These are phyloP conservation scores for Coracias cyanogaster DNA, from an alignment of 2,797 vertebrate genomes.

Conservation along the genomic window DNA sequence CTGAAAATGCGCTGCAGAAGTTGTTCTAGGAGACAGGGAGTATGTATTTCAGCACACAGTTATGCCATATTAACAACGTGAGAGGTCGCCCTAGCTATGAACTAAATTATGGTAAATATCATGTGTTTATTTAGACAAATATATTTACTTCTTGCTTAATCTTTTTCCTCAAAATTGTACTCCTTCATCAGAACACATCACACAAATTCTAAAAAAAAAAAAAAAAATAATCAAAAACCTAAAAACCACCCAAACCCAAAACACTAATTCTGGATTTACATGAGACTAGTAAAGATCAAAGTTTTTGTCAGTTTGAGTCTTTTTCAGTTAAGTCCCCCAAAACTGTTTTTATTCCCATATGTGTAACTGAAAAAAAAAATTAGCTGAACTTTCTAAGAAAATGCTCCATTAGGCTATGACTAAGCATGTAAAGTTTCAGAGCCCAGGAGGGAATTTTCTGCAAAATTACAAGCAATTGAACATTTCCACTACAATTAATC, in stretches of 20 bases:
- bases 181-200: not conserved
- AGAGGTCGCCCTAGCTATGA: not conserved
- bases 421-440: constrained; percentile 61
- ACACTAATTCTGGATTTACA: not conserved
- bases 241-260: not conserved
- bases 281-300: too few species aligned
- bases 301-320: not conserved
- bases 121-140: not conserved
- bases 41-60: not conserved
- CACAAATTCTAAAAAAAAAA: not conserved
- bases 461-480: constrained; percentile 74
- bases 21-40: not conserved
- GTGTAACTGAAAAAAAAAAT: constrained; percentile 25
- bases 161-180: not conserved
- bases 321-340: not conserved
- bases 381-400: constrained; percentile 66
- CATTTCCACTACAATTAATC: constrained; percentile 70
- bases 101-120: not conserved
- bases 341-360: not conserved
- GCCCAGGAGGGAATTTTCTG: constrained; percentile 66
- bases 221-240: not conserved
- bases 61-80: not conserved
- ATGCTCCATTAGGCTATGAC: constrained; percentile 54
- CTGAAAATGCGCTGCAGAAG: not conserved
- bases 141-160: not conserved